Percentiles rank a stretch among this genome's conserved stretches.
Conservation (phyloP, 2,888 invertebrate species). For the Pegoplata infirma region DNA sequence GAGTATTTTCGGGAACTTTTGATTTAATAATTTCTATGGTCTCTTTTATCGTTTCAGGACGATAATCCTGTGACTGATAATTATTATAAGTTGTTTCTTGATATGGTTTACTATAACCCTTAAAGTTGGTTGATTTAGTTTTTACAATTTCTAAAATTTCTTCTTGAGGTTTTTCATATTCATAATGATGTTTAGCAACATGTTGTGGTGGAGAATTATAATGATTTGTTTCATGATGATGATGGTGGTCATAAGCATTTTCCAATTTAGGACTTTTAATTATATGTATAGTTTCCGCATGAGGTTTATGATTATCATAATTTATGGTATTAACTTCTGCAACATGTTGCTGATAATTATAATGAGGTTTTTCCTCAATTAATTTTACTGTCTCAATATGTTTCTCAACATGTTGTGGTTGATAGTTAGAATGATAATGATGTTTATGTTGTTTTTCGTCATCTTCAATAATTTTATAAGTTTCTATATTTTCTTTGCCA, state of each 20-base stretch:
- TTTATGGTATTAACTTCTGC: background rate
- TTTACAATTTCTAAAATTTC: background rate
- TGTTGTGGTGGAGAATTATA: background rate
- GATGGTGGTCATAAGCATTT: background rate
- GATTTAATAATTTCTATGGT: background rate
- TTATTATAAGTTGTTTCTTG: background rate
- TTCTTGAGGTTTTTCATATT: background rate
- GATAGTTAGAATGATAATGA: background rate
- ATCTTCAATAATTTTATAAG: conserved; percentile 27
- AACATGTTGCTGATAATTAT: conserved; percentile 29
- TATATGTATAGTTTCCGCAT: background rate
- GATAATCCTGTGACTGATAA: background rate
- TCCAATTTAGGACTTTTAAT: background rate
- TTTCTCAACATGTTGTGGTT: conserved; percentile 48
- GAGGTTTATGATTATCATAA: background rate
- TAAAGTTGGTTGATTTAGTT: background rate
- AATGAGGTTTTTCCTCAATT: conserved; percentile 61
- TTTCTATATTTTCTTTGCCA: conserved; percentile 10
- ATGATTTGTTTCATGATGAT: background rate
- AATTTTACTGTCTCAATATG: conserved; percentile 65
- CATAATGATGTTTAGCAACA: background rate
- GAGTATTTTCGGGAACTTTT: too few relatives aligned
- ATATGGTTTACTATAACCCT: background rate
- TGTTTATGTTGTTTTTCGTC: background rate
- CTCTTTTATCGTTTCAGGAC: background rate